Percentiles rank a stretch among this genome's conserved stretches.
Evolutionary conservation across 1,140 invertebrate species (phyloP).

Genomic region (Neodiprion fabricii): DNA sequence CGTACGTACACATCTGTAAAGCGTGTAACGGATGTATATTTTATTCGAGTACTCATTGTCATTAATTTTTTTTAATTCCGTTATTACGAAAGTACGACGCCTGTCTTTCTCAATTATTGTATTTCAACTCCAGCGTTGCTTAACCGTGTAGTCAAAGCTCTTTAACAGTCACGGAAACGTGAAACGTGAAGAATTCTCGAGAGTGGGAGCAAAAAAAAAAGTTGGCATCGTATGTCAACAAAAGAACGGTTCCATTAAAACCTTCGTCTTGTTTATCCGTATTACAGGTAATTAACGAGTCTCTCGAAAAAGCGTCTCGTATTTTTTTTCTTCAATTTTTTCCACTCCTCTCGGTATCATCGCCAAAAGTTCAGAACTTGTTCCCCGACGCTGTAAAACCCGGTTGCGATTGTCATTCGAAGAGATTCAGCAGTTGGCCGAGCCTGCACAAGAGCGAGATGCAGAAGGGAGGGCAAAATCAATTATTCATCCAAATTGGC

Average conservation of each 20-base stretch:
- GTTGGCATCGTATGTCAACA: neutral
- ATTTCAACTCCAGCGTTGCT: too few relatives aligned
- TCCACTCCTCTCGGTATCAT: neutral
- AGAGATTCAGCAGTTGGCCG: constrained; percentile 34
- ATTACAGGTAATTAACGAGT: neutral
- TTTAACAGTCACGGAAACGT: neutral
- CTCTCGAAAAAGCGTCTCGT: neutral
- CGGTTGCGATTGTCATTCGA: constrained; percentile 42
- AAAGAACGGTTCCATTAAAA: neutral
- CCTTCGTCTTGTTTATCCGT: neutral
- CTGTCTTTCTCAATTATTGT: too few relatives aligned
- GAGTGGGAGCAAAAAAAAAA: neutral
- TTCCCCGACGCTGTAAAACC: neutral
- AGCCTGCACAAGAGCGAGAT: constrained; percentile 33
- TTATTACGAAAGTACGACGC: too few relatives aligned
- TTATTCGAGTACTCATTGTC: too few relatives aligned
- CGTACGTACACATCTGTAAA: too few relatives aligned
- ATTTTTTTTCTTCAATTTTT: neutral
- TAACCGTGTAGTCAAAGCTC: neutral
- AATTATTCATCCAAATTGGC: constrained; percentile 63
- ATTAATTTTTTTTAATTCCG: too few relatives aligned
- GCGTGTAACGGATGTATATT: too few relatives aligned
- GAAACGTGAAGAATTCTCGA: neutral
- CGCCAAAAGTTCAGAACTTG: neutral
- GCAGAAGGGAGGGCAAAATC: constrained; percentile 49